Conservation (phyloP, 2,113 vertebrate genomes). For the Anguilla rostrata region DNA sequence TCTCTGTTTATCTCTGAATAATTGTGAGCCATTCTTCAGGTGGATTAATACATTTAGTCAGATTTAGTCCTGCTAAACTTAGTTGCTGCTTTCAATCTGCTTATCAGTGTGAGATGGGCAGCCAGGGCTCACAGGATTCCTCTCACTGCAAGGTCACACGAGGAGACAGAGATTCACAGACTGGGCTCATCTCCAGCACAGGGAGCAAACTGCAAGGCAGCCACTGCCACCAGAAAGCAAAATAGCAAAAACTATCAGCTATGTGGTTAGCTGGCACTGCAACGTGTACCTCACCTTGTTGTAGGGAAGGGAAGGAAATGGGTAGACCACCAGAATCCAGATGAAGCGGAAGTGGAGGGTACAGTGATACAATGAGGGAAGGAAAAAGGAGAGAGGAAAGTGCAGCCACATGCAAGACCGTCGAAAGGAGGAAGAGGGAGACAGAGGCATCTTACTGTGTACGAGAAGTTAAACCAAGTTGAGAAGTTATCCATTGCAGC, state of each 20-base stretch:
- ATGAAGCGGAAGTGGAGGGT: neutral
- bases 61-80: constrained; percentile 66
- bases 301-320: neutral
- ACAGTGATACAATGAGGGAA: neutral
- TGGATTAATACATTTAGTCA: constrained; percentile 72
- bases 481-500: no score
- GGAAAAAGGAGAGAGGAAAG: neutral
- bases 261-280: no score
- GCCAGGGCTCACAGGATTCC: constrained; percentile 52
- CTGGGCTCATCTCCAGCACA: neutral
- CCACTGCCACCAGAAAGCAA: no score
- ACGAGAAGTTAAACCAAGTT: neutral
- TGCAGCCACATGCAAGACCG: neutral
- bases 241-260: no score
- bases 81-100: constrained; percentile 65
- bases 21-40: constrained; percentile 42
- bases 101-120: constrained; percentile 54
- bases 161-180: neutral
- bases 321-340: neutral
- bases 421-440: no score
- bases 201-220: no score
- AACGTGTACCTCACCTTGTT: no score
- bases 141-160: constrained; percentile 55
- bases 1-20: neutral
- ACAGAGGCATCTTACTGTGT: no score